These are phyloP conservation scores for Tanaodytes sp. DNA, from an alignment of 2,888 invertebrate species.

Conservation along the genomic window DNA sequence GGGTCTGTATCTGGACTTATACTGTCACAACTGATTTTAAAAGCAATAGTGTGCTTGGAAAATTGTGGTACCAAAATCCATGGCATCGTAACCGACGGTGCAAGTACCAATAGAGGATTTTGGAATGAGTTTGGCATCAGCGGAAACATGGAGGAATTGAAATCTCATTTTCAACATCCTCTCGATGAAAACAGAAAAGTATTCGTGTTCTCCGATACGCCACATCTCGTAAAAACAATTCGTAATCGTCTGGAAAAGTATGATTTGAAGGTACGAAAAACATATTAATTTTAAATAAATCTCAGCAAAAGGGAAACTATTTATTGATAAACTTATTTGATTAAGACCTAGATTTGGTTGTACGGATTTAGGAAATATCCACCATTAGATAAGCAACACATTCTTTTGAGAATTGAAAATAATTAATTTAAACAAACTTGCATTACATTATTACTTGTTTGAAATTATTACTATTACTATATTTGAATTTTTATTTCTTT, in stretches of 20 bases:
- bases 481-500: too few relatives aligned
- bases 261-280: slow-evolving; percentile 15
- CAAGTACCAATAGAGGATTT: slow-evolving; percentile 6
- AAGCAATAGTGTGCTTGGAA: slow-evolving; percentile 14
- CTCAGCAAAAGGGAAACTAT: too few relatives aligned
- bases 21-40: slow-evolving; percentile 2
- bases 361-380: too few relatives aligned
- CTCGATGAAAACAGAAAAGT: neutral
- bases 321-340: neutral
- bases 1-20: neutral
- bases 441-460: too few relatives aligned
- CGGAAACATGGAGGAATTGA: neutral
- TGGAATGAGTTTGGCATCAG: slow-evolving; percentile 10
- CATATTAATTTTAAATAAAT: slow-evolving; percentile 7
- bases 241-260: slow-evolving; percentile 9
- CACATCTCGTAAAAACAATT: slow-evolving; percentile 5
- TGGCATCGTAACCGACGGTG: slow-evolving; percentile 9
- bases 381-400: too few relatives aligned
- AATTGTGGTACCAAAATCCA: slow-evolving; percentile 15
- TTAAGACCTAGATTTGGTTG: too few relatives aligned
- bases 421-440: too few relatives aligned
- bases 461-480: too few relatives aligned
- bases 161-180: slow-evolving; percentile 2
- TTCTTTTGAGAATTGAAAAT: too few relatives aligned
- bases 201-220: slow-evolving; percentile 2